Percentiles rank a stretch among this genome's conserved stretches.
Evolutionary conservation across 2,888 invertebrate species (phyloP).

Genomic region (Rotaria sp.): DNA sequence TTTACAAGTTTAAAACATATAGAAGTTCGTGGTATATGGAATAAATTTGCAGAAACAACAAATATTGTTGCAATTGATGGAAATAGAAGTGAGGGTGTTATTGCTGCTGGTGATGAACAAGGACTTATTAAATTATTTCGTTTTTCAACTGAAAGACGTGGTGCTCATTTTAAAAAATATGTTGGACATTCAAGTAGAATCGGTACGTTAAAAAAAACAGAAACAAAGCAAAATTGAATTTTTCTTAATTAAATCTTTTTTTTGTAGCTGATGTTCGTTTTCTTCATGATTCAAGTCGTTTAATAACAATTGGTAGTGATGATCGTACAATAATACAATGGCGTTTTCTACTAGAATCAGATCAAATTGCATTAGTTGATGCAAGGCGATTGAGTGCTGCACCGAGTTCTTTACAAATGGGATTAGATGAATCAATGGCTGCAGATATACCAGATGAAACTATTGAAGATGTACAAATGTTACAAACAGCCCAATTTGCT

Average conservation of each 20-base stretch:
- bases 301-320: conserved; percentile 55
- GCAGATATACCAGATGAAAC: neutral
- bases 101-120: conserved; percentile 45
- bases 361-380: neutral
- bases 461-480: neutral
- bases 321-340: conserved; percentile 57
- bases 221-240: too few relatives aligned
- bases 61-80: conserved; percentile 55
- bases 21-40: conserved; percentile 55
- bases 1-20: conserved; percentile 55
- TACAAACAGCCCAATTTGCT: neutral
- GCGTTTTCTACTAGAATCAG: conserved; percentile 49
- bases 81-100: conserved; percentile 46
- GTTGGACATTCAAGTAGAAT: conserved; percentile 56
- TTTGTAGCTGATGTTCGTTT: conserved; percentile 55
- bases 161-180: conserved; percentile 55
- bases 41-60: conserved; percentile 55
- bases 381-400: neutral
- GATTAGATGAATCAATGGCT: neutral
- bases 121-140: conserved; percentile 54
- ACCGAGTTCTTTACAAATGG: neutral
- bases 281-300: conserved; percentile 50
- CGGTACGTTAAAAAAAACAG: neutral
- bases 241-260: neutral
- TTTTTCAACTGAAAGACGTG: conserved; percentile 54